Evolutionary conservation across 2,888 invertebrate species (phyloP), one percentile per base, ranked within the genome.

Genomic region (Eucriotettix oculatus): DNA sequence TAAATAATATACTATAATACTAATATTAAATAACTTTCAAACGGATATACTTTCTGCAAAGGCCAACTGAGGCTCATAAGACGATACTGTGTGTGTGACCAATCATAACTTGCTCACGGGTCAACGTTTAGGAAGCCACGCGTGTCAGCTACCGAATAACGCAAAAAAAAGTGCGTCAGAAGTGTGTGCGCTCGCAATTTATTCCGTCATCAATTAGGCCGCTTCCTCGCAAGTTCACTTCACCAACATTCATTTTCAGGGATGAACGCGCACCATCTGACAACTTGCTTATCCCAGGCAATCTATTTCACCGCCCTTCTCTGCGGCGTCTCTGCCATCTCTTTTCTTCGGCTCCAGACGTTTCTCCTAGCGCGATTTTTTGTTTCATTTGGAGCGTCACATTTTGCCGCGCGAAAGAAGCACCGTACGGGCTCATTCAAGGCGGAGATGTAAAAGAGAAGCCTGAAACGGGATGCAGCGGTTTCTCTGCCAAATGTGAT

Each of bases 201-300:
- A 29, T 29, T 48, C 48, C 48, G 48, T n/a, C 48, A 48, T 48
- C 48, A 48, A 48, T 48, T 48, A 48, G 48, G 48, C 48, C 48
- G n/a, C 48, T 48, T 48, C 48, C 48, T 48, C 48, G 12, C 48
- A 48, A n/a, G 48, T n/a, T 48, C 48, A 48, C 48, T 48, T 48
- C 69, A 69, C 69, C 69, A 70, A 71, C 73, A 74, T 74, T 73
- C 72, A 73, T 74, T 74, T 73, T 72, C 73, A 71, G 69, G 73
- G 73, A 73, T 74, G 72, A 74, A 71, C 73, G 71, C 71, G 69
- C 71, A 69, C 71, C 69, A 71, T 70, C 74, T 73, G 74, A 74
- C 74, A 74, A 73, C 71, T 73, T 72, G 71, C 73, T 73, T 74
- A 74, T 74, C 72, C 72, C 66, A 66, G 67, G 70, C 72, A 73